Conservation (phyloP, 2,888 invertebrate genomes). For the Enchytraeus crypticus region DNA sequence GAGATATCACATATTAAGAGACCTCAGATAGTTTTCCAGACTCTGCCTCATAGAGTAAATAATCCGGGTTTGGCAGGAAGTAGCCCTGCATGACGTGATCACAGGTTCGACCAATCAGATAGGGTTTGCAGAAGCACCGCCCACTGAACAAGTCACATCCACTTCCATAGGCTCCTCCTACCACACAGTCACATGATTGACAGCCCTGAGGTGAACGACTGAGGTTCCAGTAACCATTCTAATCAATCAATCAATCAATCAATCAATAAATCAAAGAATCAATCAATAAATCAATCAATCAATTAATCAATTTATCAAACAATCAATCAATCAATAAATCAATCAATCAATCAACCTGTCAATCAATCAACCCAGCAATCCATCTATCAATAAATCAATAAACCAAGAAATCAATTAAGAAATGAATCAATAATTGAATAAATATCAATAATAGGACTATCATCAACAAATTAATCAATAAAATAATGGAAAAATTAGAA, state of each 20-base stretch:
- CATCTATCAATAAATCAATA: no score
- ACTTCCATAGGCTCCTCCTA: conserved; percentile 81
- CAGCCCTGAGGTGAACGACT: conserved; percentile 89
- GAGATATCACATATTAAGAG: conserved; percentile 21
- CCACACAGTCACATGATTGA: conserved; percentile 85
- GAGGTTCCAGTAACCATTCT: conserved; percentile 81
- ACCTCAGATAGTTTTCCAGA: conserved; percentile 58
- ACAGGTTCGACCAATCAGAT: conserved; percentile 62
- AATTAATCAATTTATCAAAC: no score
- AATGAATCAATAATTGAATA: not conserved
- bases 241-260: no score
- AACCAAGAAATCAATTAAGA: no score
- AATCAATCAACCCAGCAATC: no score
- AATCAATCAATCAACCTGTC: no score
- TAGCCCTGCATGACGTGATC: conserved; percentile 72
- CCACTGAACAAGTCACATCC: conserved; percentile 75
- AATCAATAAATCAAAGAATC: no score
- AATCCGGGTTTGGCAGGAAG: conserved; percentile 78
- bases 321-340: no score
- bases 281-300: no score
- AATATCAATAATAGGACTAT: not conserved
- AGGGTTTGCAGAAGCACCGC: conserved; percentile 65
- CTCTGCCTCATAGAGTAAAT: conserved; percentile 85
- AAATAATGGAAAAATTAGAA: no score
- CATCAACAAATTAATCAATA: not conserved